These are phyloP conservation scores for Neostethus bicornis DNA, from an alignment of 2,797 vertebrate species.

Conservation along the genomic window DNA sequence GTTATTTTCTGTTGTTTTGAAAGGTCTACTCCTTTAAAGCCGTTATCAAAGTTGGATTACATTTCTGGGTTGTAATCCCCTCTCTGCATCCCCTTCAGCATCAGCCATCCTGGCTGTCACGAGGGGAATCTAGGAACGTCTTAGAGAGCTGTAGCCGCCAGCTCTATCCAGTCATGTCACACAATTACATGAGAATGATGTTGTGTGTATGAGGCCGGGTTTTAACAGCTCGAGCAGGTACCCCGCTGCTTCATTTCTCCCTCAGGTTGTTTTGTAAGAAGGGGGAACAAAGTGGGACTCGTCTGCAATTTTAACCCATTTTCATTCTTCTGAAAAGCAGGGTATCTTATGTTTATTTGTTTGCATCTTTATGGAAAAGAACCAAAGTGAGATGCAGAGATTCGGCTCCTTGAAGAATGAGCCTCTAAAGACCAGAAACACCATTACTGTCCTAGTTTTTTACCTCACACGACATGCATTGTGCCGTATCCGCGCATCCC, in stretches of 20 bases:
- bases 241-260: conserved; percentile 51
- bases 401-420: conserved; percentile 10
- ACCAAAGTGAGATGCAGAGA: conserved; percentile 25
- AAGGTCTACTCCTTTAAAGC: conserved; percentile 15
- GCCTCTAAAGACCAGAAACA: conserved; percentile 7
- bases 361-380: conserved; percentile 22
- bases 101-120: conserved; percentile 43
- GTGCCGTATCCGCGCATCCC: neutral
- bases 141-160: conserved; percentile 44
- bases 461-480: too few species aligned
- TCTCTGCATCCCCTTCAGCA: conserved; percentile 23
- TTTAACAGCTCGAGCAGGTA: conserved; percentile 51
- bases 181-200: conserved; percentile 47
- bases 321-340: conserved; percentile 14
- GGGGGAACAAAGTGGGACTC: conserved; percentile 33
- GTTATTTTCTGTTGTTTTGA: neutral
- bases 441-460: conserved; percentile 21
- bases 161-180: conserved; percentile 43
- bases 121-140: conserved; percentile 51
- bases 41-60: conserved; percentile 58
- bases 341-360: conserved; percentile 27
- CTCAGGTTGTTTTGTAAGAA: conserved; percentile 48
- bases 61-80: conserved; percentile 51
- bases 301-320: conserved; percentile 26
- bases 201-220: conserved; percentile 51